These are phyloP conservation scores for Hemibagrus wyckioides DNA, from an alignment of 2,113 vertebrate genomes.

Conservation along the genomic window DNA sequence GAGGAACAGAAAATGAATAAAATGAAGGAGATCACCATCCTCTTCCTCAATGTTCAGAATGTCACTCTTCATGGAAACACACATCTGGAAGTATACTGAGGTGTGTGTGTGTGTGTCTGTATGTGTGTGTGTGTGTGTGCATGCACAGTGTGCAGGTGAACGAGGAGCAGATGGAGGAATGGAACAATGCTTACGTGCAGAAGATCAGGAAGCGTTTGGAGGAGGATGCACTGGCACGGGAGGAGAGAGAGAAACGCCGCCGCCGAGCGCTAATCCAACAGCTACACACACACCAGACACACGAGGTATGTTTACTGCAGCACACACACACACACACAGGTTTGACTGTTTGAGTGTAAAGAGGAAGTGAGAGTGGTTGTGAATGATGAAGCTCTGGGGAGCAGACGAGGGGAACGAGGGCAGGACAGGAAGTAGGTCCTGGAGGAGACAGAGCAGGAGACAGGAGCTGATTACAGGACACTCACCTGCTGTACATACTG, in stretches of 20 bases:
- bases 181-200: conserved; percentile 81
- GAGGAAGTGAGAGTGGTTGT: not conserved
- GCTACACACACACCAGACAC: conserved; percentile 55
- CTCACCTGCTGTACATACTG: not conserved
- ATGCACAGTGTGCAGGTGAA: conserved; percentile 38
- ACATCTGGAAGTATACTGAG: not conserved
- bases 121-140: not conserved
- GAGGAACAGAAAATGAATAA: not conserved
- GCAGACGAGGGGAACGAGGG: not conserved
- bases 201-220: conserved; percentile 83
- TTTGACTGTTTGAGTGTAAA: not conserved
- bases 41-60: not conserved
- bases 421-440: not conserved
- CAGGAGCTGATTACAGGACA: not conserved
- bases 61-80: not conserved
- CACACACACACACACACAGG: not conserved
- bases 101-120: not conserved
- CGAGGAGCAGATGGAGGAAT: conserved; percentile 71
- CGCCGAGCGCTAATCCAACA: conserved; percentile 80
- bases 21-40: not conserved
- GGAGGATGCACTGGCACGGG: conserved; percentile 74
- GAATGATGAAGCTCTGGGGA: not conserved
- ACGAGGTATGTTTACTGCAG: not conserved
- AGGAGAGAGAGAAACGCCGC: conserved; percentile 82
- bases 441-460: not conserved